Percentiles rank a stretch among this genome's conserved stretches.
These are phyloP conservation scores for Proisotoma minuta DNA, from an alignment of 2,888 invertebrate species.

Conservation along the genomic window DNA sequence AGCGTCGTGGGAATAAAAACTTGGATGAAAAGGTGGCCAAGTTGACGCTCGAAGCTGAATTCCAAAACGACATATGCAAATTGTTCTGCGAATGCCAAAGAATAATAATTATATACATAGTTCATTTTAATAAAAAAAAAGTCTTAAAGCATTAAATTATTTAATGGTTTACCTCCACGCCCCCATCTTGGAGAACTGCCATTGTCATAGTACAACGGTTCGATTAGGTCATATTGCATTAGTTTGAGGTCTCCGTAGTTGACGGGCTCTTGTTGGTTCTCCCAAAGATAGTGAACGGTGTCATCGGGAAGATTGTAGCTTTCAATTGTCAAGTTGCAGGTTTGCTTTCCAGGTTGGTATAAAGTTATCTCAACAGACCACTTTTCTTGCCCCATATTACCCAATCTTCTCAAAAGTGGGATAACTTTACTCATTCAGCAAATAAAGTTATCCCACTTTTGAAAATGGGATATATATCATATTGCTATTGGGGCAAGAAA, in stretches of 20 bases:
- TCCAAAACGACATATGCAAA: constrained; percentile 72
- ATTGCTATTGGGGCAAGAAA: too few species aligned
- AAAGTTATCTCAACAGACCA: too few species aligned
- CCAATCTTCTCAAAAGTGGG: too few species aligned
- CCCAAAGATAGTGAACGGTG: constrained; percentile 17
- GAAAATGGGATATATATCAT: too few species aligned
- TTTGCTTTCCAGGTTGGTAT: too few species aligned
- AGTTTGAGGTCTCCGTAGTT: constrained; percentile 11
- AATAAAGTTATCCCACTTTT: too few species aligned
- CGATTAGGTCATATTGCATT: constrained; percentile 27
- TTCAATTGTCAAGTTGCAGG: constrained; percentile 75
- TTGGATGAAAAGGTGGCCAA: constrained; percentile 78
- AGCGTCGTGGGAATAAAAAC: constrained; percentile 78
- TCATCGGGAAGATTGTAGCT: constrained; percentile 57
- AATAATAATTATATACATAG: constrained; percentile 4
- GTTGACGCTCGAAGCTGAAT: constrained; percentile 75
- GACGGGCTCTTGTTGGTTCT: not conserved
- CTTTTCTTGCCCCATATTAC: too few species aligned
- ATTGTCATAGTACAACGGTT: constrained; percentile 9
- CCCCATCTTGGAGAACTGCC: constrained; percentile 27
- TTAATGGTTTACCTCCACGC: constrained; percentile 15
- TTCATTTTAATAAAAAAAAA: not conserved
- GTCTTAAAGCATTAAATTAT: not conserved
- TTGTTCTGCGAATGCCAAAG: constrained; percentile 57
- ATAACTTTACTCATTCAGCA: too few species aligned